Evolutionary conservation across 2,888 invertebrate genomes (phyloP).

Genomic region (Aporophyla lueneburgensis): DNA sequence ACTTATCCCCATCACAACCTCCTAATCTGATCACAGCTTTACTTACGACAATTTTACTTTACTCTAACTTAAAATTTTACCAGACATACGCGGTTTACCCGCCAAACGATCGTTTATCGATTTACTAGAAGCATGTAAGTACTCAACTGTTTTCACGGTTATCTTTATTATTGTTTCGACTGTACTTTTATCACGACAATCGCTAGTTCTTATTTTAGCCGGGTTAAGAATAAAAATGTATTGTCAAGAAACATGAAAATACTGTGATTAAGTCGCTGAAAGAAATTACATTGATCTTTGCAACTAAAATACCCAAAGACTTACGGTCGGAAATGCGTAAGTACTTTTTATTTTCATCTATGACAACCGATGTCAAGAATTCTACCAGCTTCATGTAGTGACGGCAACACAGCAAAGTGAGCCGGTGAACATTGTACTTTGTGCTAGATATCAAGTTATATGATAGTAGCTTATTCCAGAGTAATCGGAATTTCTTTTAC

Average conservation of each 20-base stretch:
- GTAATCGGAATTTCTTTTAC: not conserved
- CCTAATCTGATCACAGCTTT: conserved; percentile 88
- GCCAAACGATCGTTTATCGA: too few relatives aligned
- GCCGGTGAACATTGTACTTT: not conserved
- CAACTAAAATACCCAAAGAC: not conserved
- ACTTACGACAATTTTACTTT: conserved; percentile 80
- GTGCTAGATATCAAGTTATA: not conserved
- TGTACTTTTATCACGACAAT: too few relatives aligned
- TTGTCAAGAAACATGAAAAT: not conserved
- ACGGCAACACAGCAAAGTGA: not conserved
- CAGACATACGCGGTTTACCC: conserved; percentile 54
- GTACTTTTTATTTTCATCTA: not conserved
- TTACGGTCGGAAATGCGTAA: not conserved
- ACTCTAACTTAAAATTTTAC: conserved; percentile 70
- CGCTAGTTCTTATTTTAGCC: too few relatives aligned
- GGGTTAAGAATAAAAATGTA: not conserved
- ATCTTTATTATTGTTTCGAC: too few relatives aligned
- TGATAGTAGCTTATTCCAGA: not conserved
- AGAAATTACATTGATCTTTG: not conserved
- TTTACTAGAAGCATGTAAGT: too few relatives aligned
- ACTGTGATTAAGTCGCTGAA: not conserved
- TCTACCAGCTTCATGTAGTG: not conserved
- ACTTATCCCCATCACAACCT: conserved; percentile 87
- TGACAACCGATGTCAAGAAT: not conserved
- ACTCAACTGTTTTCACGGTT: too few relatives aligned